Evolutionary conservation across 2,113 vertebrate species (phyloP).

Genomic region (Thomomys bottae): DNA sequence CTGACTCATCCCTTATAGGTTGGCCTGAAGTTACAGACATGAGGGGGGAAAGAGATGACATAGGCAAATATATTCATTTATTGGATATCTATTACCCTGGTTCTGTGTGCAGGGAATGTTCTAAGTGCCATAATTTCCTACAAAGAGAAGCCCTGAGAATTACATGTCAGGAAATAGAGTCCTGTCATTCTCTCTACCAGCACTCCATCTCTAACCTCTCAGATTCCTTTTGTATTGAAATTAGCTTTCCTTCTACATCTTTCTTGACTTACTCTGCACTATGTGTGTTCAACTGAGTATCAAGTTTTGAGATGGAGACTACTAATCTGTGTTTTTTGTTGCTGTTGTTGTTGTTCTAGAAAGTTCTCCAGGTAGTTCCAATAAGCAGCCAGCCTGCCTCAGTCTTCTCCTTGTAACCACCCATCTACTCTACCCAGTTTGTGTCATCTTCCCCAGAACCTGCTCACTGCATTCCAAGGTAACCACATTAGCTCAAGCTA

Average conservation of each 20-base stretch:
- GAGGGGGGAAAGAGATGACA: not conserved
- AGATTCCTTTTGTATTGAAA: not conserved
- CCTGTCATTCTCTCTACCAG: not conserved
- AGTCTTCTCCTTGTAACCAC: not conserved
- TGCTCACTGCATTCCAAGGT: not conserved
- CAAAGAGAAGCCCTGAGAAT: conserved; percentile 13
- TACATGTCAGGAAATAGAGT: not conserved
- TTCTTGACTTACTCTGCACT: not conserved
- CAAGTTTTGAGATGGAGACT: not conserved
- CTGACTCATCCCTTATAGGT: not conserved
- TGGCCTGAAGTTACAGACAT: conserved; percentile 12
- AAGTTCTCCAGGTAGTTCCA: not conserved
- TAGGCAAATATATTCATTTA: not conserved
- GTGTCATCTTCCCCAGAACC: not conserved
- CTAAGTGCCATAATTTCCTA: conserved; percentile 21
- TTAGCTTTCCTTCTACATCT: not conserved
- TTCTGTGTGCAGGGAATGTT: not conserved
- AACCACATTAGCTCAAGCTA: not conserved
- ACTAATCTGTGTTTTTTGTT: not conserved
- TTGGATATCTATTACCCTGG: not conserved
- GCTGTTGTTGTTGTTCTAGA: not conserved
- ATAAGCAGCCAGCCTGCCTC: not conserved
- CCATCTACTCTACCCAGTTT: not conserved
- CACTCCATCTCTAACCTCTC: not conserved
- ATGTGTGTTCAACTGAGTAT: not conserved